Evolutionary conservation across 1,140 invertebrate genomes (phyloP).

Genomic region (Cydia amplana): DNA sequence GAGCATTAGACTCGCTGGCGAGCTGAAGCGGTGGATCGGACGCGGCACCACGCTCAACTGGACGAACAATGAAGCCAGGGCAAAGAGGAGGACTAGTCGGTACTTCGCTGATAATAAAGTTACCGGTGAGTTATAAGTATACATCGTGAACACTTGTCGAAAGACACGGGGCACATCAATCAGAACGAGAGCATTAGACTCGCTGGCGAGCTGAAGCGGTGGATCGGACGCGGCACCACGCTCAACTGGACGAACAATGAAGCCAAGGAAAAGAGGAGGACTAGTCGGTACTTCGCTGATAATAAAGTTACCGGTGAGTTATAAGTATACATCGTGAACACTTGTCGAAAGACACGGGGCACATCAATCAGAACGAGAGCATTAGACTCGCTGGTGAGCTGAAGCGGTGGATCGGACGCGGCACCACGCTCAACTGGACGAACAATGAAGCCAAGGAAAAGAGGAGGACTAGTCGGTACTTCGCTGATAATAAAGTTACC

Average conservation of each 20-base stretch:
- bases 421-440: constrained; percentile 53
- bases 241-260: constrained; percentile 68
- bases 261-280: too few relatives aligned
- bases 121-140: constrained; percentile 46
- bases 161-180: neutral
- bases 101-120: constrained; percentile 61
- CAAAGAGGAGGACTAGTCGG: constrained; percentile 27
- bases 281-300: constrained; percentile 32
- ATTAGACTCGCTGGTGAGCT: constrained; percentile 88
- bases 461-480: too few relatives aligned
- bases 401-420: constrained; percentile 86
- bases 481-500: too few relatives aligned
- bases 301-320: too few relatives aligned
- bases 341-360: neutral
- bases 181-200: constrained; percentile 87
- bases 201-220: constrained; percentile 86
- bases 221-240: constrained; percentile 82
- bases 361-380: constrained; percentile 81
- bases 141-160: too few relatives aligned
- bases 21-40: constrained; percentile 87
- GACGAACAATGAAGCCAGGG: constrained; percentile 46
- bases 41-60: constrained; percentile 71
- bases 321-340: neutral
- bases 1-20: constrained; percentile 88
- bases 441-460: too few relatives aligned